phyloP scores from a whole-genome alignment of 92 coral and sea anemone genomes.

The Virgularia gustaviana region DNA sequence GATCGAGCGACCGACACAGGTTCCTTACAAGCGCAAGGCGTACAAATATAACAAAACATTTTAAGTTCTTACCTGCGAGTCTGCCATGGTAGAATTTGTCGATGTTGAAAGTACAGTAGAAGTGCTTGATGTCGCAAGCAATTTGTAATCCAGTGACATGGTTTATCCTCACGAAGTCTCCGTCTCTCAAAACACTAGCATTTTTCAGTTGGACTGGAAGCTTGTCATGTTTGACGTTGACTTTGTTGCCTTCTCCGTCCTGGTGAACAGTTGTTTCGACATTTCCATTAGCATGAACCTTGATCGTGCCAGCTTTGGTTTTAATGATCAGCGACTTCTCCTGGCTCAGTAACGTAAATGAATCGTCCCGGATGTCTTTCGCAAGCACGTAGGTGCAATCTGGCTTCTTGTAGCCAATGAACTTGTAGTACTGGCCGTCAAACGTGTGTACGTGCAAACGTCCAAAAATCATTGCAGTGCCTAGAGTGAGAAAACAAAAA shows the following conservation, averaged over 20 bases:
- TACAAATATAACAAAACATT: too few species aligned
- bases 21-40: too few species aligned
- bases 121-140: constrained; percentile 78
- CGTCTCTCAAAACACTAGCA: constrained; percentile 75
- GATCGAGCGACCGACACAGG: too few species aligned
- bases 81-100: constrained; percentile 93
- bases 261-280: constrained; percentile 78
- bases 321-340: constrained; percentile 77
- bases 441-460: constrained; percentile 89
- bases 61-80: constrained; percentile 83
- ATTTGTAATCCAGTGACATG: constrained; percentile 81
- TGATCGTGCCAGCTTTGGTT: constrained; percentile 78
- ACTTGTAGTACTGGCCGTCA: constrained; percentile 75
- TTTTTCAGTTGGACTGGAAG: constrained; percentile 79
- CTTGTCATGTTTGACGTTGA: constrained; percentile 60
- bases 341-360: constrained; percentile 87
- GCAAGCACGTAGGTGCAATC: constrained; percentile 89
- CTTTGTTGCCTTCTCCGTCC: constrained; percentile 65
- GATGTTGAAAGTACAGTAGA: constrained; percentile 87
- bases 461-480: constrained; percentile 97
- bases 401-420: constrained; percentile 85
- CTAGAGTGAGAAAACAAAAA: constrained; percentile 45
- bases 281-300: constrained; percentile 70
- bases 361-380: constrained; percentile 84
- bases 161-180: constrained; percentile 64